Percentiles rank a stretch among this genome's conserved stretches.
Evolutionary conservation across 2,797 vertebrate species (phyloP).

Genomic region (Glossophaga mutica): DNA sequence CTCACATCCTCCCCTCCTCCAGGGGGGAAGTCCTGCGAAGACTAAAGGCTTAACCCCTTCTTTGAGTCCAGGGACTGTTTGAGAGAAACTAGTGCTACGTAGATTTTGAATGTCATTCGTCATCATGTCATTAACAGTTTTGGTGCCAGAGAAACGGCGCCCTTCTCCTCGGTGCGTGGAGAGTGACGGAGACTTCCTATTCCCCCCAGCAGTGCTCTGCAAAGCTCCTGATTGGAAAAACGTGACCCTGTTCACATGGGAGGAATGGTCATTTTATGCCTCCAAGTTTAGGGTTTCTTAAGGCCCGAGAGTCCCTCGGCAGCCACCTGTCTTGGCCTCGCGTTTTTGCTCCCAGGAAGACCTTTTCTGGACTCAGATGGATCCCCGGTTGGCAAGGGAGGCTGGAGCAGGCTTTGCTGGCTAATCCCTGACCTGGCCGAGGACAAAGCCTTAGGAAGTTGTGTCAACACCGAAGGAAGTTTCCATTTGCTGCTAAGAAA

Average conservation of each 20-base stretch:
- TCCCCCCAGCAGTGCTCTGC: background rate
- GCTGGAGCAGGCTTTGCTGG: background rate
- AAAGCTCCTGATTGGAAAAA: background rate
- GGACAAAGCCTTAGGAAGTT: background rate
- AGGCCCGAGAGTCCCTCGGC: background rate
- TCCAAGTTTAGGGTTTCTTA: background rate
- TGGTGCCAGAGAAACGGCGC: background rate
- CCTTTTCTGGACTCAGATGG: background rate
- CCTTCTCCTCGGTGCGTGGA: background rate
- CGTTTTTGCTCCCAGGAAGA: background rate
- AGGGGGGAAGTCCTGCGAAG: constrained; percentile 1
- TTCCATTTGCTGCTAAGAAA: background rate
- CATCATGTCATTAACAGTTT: background rate
- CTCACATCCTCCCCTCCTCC: background rate
- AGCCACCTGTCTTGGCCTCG: background rate
- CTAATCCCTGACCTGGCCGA: background rate
- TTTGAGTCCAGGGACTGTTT: background rate
- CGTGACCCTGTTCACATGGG: background rate
- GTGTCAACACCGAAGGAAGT: background rate
- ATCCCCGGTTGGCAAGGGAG: background rate
- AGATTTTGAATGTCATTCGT: background rate
- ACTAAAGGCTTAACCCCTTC: constrained; percentile 5
- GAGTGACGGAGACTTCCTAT: background rate
- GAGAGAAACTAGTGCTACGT: constrained; percentile 21
- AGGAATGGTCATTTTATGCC: background rate